A percentile compares a stretch with the other conserved stretches of the same genome.
These are phyloP conservation scores for Pachydiplax longipennis DNA, from an alignment of 2,888 invertebrate species.

Conservation along the genomic window DNA sequence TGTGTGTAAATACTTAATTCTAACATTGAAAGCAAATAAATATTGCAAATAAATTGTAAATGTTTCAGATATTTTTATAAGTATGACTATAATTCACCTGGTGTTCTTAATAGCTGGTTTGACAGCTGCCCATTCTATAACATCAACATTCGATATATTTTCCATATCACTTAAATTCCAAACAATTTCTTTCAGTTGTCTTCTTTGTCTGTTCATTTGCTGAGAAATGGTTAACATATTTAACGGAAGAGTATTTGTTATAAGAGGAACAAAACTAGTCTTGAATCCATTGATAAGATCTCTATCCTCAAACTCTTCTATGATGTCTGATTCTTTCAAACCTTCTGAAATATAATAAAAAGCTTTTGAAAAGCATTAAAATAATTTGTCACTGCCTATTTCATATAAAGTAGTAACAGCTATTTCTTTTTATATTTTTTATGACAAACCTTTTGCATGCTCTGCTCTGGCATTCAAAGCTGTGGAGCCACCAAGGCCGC, in stretches of 20 bases:
- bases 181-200: not conserved
- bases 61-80: too few species aligned
- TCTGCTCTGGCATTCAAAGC: too few species aligned
- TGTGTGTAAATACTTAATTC: too few species aligned
- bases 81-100: not conserved
- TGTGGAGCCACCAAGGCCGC: too few species aligned
- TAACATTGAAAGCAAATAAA: too few species aligned
- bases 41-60: too few species aligned
- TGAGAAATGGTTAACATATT: not conserved
- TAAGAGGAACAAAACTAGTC: conserved; percentile 26
- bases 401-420: too few species aligned
- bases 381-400: too few species aligned
- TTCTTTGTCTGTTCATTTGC: not conserved
- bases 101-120: conserved; percentile 3
- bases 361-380: too few species aligned
- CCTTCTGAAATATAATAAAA: not conserved
- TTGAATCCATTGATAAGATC: conserved; percentile 20
- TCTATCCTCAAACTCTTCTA: conserved; percentile 30
- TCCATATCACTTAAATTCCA: not conserved
- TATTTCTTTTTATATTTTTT: too few species aligned
- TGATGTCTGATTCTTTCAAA: not conserved
- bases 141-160: not conserved
- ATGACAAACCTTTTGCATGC: too few species aligned
- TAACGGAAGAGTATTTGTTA: conserved; percentile 11
- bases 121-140: conserved; percentile 27